phyloP scores from a whole-genome alignment of 2,113 vertebrate species.

The Acrocephalus arundinaceus region DNA sequence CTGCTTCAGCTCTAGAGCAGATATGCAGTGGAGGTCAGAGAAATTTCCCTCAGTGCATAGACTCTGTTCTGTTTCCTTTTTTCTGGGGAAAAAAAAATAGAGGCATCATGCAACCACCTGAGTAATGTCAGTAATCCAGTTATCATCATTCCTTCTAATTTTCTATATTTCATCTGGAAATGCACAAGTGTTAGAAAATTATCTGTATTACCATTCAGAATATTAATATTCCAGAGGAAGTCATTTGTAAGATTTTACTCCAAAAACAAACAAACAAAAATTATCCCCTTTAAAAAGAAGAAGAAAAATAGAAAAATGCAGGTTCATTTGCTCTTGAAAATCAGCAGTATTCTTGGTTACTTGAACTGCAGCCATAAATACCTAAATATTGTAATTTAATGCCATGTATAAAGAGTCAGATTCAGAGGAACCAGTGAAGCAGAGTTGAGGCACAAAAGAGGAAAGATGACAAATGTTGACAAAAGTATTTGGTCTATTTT shows the following conservation, averaged over 20 bases:
- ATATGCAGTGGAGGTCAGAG: not conserved
- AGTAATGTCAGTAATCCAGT: not conserved
- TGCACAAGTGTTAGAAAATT: not conserved
- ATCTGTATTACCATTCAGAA: not conserved
- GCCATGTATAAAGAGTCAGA: not conserved
- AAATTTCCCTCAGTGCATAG: not conserved
- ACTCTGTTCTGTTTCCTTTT: not conserved
- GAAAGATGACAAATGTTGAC: not conserved
- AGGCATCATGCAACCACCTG: not conserved
- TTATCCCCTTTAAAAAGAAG: not conserved
- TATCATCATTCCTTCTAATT: not conserved
- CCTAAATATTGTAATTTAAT: not conserved
- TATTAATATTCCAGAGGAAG: not conserved
- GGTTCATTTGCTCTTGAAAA: not conserved
- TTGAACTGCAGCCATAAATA: not conserved
- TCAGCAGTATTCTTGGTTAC: not conserved
- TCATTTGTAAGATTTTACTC: not conserved
- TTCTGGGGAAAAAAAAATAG: too few relatives aligned
- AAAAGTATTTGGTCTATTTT: not conserved
- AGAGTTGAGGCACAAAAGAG: not conserved
- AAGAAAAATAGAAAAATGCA: not conserved
- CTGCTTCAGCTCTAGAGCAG: not conserved
- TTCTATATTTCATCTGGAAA: not conserved
- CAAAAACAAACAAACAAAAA: not conserved
- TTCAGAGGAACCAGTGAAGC: not conserved